A percentile compares a stretch with the other conserved stretches of the same genome.
These are phyloP conservation scores for Bradypodion ventrale DNA, from an alignment of 2,797 vertebrate genomes.

Conservation along the genomic window DNA sequence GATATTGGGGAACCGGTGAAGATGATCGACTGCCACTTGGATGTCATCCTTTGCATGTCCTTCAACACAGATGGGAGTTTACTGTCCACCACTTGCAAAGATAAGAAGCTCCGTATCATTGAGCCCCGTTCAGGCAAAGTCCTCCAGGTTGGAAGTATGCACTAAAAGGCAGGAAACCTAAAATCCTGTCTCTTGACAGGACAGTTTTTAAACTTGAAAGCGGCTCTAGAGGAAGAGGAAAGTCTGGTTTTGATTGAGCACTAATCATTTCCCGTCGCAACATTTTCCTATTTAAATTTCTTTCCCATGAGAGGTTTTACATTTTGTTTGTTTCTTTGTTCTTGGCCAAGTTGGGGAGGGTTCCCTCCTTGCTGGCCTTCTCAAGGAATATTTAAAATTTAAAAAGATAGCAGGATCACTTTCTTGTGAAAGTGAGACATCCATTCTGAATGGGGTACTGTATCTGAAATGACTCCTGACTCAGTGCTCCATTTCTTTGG, in stretches of 20 bases:
- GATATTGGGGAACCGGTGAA: slow-evolving; percentile 94
- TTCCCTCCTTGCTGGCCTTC: too few species aligned
- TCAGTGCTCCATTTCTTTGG: background rate
- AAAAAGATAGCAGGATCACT: background rate
- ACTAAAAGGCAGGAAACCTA: background rate
- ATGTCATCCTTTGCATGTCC: slow-evolving; percentile 96
- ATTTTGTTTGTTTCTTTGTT: background rate
- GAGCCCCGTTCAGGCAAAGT: slow-evolving; percentile 93
- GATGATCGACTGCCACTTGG: slow-evolving; percentile 97
- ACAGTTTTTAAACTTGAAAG: background rate
- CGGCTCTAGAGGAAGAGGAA: background rate
- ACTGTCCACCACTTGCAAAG: slow-evolving; percentile 94
- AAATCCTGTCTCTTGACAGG: background rate
- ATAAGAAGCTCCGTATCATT: slow-evolving; percentile 91
- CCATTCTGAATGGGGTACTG: too few species aligned
- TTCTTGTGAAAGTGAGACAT: too few species aligned
- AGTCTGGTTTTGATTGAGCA: background rate
- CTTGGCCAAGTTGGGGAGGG: background rate
- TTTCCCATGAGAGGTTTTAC: background rate
- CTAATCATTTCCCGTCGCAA: background rate
- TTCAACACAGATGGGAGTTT: slow-evolving; percentile 96
- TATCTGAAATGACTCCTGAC: too few species aligned
- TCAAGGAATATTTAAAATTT: background rate
- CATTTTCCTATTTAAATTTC: background rate
- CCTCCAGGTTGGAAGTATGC: slow-evolving; percentile 81